These are phyloP conservation scores for Chymomyza fuscimana DNA, from an alignment of 2,888 invertebrate species.

Conservation along the genomic window DNA sequence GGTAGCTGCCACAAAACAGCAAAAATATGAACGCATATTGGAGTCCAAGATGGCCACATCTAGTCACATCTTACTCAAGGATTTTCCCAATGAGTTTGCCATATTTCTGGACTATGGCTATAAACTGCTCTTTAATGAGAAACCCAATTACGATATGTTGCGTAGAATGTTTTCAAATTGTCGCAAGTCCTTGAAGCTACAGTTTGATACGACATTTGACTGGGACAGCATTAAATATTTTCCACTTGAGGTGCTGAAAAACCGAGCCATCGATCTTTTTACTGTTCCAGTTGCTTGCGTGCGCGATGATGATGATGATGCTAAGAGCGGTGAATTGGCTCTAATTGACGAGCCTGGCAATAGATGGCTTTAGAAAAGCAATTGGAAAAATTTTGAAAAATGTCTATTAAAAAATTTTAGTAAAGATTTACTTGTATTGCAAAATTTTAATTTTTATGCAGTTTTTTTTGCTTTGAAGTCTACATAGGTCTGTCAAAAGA, in stretches of 20 bases:
- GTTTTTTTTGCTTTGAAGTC: no score
- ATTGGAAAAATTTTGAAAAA: no score
- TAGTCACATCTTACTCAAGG: conserved; percentile 87
- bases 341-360: neutral
- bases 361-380: no score
- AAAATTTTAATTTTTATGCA: no score
- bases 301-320: conserved; percentile 22
- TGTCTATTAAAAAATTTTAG: no score
- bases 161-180: conserved; percentile 95
- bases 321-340: neutral
- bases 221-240: conserved; percentile 99
- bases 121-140: conserved; percentile 94
- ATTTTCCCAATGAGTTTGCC: conserved; percentile 92
- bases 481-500: no score
- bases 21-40: conserved; percentile 98
- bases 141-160: conserved; percentile 96
- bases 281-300: conserved; percentile 35
- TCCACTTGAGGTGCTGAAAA: conserved; percentile 67
- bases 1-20: conserved; percentile 97
- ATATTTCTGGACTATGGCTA: conserved; percentile 97
- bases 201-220: conserved; percentile 98
- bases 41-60: conserved; percentile 99
- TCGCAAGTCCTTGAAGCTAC: conserved; percentile 95
- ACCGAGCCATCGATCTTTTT: conserved; percentile 43
- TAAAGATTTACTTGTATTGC: no score